A percentile compares a stretch with the other conserved stretches of the same genome.
Conservation (phyloP, 2,888 invertebrate species). For the Eupithecia dodoneata region DNA sequence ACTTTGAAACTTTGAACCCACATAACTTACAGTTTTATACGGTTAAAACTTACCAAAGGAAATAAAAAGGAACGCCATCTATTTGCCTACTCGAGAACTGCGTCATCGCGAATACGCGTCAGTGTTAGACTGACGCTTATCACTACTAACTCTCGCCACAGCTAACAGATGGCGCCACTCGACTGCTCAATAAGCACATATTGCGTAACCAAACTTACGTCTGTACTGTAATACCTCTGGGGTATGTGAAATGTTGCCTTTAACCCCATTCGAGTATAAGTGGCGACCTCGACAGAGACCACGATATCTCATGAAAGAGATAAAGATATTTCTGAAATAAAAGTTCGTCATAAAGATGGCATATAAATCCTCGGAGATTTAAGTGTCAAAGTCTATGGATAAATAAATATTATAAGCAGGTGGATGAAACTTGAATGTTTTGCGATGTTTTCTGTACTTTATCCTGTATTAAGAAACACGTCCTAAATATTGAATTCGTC, state of each 20-base stretch:
- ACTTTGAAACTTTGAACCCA: no score
- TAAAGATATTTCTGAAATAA: background rate
- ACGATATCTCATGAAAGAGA: background rate
- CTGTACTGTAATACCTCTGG: background rate
- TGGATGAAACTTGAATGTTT: background rate
- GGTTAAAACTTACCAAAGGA: background rate
- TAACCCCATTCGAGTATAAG: background rate
- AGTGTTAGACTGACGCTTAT: background rate
- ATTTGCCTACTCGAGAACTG: background rate
- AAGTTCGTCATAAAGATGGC: constrained; percentile 1
- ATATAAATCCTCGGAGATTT: background rate
- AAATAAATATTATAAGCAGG: background rate
- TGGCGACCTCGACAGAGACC: background rate
- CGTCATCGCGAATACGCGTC: background rate
- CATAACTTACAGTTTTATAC: no score
- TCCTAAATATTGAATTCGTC: no score
- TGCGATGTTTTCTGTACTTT: background rate
- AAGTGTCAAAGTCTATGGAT: background rate
- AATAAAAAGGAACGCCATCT: background rate
- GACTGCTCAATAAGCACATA: background rate
- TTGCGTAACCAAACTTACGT: background rate
- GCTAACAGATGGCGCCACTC: background rate
- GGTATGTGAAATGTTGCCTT: background rate
- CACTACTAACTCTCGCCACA: background rate
- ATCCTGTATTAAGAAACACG: background rate